These are phyloP conservation scores for Brevimyrus niger DNA, from an alignment of 2,113 vertebrate species.

Conservation along the genomic window DNA sequence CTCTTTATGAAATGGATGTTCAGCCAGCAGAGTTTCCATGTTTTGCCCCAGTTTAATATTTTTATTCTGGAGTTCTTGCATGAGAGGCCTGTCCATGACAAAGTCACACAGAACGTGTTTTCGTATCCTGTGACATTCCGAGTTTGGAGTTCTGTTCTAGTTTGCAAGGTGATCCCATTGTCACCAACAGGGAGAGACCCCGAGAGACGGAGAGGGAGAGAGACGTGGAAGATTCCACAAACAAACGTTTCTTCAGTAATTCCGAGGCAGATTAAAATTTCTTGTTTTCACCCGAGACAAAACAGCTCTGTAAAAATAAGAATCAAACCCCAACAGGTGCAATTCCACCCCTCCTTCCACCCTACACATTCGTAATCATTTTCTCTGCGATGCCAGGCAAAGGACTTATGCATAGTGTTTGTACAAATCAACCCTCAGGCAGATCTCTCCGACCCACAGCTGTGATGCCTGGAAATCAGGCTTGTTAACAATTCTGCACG, in stretches of 20 bases:
- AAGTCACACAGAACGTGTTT: neutral
- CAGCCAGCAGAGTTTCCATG: too few relatives aligned
- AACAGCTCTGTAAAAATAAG: constrained; percentile 17
- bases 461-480: neutral
- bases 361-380: constrained; percentile 17
- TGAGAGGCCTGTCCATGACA: neutral
- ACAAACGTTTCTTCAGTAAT: constrained; percentile 12
- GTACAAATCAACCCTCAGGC: constrained; percentile 22
- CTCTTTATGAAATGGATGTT: neutral
- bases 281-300: constrained; percentile 6
- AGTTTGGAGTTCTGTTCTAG: neutral
- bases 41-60: neutral
- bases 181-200: neutral
- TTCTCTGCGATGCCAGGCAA: constrained; percentile 13
- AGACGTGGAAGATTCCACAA: neutral
- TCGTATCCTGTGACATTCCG: neutral
- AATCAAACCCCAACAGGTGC: neutral
- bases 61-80: neutral
- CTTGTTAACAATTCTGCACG: neutral
- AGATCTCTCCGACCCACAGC: neutral
- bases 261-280: constrained; percentile 4
- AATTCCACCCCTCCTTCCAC: constrained; percentile 10
- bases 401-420: neutral
- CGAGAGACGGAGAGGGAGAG: neutral
- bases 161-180: neutral